phyloP scores from a whole-genome alignment of 2,888 invertebrate genomes.

The Hydropsyche betteni region DNA sequence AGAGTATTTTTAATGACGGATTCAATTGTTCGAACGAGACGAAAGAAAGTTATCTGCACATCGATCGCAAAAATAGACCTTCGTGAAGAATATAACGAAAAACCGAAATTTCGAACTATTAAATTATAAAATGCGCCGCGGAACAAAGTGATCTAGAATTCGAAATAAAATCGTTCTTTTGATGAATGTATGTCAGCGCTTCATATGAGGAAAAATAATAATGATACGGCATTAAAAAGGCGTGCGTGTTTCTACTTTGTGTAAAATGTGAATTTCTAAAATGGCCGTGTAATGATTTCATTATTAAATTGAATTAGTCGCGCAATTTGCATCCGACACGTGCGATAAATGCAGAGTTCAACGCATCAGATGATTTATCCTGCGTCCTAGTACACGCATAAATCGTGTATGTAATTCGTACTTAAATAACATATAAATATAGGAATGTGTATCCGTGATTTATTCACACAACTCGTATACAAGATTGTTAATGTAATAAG shows the following conservation, averaged over 20 bases:
- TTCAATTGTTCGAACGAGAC: background rate
- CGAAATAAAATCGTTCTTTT: background rate
- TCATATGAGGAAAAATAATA: background rate
- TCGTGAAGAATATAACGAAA: background rate
- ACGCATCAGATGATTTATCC: too few species aligned
- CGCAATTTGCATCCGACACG: too few species aligned
- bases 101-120: background rate
- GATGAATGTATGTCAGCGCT: slow-evolving; percentile 6
- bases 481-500: slow-evolving; percentile 16
- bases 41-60: slow-evolving; percentile 1
- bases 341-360: too few species aligned
- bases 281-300: background rate
- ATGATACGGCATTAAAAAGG: slow-evolving; percentile 7
- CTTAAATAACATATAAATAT: background rate
- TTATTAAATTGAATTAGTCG: too few species aligned
- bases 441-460: slow-evolving; percentile 10
- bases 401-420: background rate
- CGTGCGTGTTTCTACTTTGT: background rate
- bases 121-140: background rate
- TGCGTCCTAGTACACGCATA: too few species aligned
- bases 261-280: slow-evolving; percentile 15
- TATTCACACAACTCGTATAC: background rate
- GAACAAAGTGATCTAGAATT: background rate
- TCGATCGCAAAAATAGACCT: background rate
- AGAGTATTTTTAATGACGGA: background rate